Evolutionary conservation across 2,113 vertebrate species (phyloP).

Genomic region (Syngnathoides biaculeatus): DNA sequence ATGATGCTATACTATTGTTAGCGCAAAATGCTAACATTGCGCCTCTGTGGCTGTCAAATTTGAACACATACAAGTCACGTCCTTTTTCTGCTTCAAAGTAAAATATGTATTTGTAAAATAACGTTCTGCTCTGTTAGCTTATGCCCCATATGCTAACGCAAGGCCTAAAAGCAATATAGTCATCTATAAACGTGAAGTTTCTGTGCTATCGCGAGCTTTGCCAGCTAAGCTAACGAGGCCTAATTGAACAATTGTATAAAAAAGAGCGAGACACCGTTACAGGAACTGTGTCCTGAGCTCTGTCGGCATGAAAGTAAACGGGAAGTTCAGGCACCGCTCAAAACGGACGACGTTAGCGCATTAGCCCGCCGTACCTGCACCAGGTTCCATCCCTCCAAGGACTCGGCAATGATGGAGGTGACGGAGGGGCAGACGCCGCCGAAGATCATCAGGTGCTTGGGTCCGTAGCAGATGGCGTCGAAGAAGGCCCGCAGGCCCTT

Average conservation of each 20-base stretch:
- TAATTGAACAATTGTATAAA: too few species aligned
- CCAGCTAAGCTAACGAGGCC: not conserved
- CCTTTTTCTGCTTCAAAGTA: too few species aligned
- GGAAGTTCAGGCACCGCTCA: not conserved
- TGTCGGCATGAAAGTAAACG: not conserved
- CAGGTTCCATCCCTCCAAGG: slow-evolving; percentile 95
- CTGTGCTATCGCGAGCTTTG: not conserved
- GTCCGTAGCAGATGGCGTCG: slow-evolving; percentile 97
- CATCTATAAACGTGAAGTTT: too few species aligned
- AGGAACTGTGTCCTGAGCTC: not conserved
- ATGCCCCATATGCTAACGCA: not conserved
- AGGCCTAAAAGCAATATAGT: too few species aligned
- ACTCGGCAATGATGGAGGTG: slow-evolving; percentile 97
- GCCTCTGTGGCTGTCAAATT: too few species aligned
- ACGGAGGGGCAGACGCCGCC: slow-evolving; percentile 96
- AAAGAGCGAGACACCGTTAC: not conserved
- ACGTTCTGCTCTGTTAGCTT: too few species aligned
- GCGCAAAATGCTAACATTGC: not conserved
- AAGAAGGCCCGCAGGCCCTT: slow-evolving; percentile 98
- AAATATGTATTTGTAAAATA: too few species aligned
- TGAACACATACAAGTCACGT: too few species aligned
- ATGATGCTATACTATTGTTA: not conserved
- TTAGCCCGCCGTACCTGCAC: slow-evolving; percentile 87
- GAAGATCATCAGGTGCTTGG: slow-evolving; percentile 98
- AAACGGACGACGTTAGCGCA: not conserved